phyloP scores from a whole-genome alignment of 2,888 invertebrate species.

The Catocala nupta region DNA sequence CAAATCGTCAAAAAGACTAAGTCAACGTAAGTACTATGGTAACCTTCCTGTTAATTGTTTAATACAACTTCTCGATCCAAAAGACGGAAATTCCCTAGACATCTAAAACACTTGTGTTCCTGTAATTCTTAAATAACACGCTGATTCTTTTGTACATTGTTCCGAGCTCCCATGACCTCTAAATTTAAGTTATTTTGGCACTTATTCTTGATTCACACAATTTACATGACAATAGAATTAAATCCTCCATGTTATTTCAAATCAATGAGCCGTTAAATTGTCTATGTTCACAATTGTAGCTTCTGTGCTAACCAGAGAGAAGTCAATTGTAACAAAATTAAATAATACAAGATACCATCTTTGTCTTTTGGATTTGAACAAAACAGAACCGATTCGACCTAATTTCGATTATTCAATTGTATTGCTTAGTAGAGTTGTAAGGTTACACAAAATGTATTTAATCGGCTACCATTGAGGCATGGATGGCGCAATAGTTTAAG shows the following conservation, averaged over 20 bases:
- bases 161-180: slow-evolving; percentile 34
- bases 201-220: slow-evolving; percentile 2
- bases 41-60: no score
- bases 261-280: slow-evolving; percentile 12
- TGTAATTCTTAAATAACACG: slow-evolving; percentile 6
- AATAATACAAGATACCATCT: no score
- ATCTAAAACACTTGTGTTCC: neutral
- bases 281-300: slow-evolving; percentile 1
- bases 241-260: neutral
- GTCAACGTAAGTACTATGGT: no score
- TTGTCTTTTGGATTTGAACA: no score
- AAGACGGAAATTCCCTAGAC: slow-evolving; percentile 13
- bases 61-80: no score
- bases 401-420: slow-evolving; percentile 1
- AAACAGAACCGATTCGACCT: no score
- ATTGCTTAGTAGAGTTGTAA: no score
- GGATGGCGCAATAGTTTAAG: no score
- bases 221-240: slow-evolving; percentile 13
- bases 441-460: no score
- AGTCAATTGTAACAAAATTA: no score
- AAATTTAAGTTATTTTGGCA: slow-evolving; percentile 1
- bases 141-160: slow-evolving; percentile 17
- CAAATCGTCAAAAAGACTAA: no score
- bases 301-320: slow-evolving; percentile 5
- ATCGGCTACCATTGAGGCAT: no score